These are phyloP conservation scores for Cinclus mexicanus DNA, from an alignment of 2,113 vertebrate species.

Conservation along the genomic window DNA sequence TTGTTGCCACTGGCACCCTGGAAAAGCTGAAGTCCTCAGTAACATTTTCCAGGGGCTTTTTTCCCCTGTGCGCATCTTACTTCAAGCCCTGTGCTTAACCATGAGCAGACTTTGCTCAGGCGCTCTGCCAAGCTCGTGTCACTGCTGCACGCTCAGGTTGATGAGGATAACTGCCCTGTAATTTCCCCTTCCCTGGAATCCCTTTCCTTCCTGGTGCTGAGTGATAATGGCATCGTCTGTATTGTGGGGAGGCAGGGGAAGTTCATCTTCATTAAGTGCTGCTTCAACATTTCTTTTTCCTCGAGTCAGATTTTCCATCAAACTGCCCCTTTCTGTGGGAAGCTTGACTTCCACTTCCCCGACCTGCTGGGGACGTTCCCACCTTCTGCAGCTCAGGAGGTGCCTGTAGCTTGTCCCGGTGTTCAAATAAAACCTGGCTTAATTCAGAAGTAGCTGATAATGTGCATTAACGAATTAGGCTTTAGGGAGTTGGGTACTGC, in stretches of 20 bases:
- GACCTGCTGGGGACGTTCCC: neutral
- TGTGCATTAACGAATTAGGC: neutral
- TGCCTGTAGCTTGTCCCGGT: neutral
- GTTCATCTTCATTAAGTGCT: slow-evolving; percentile 14
- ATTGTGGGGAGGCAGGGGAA: neutral
- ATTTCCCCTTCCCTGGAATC: slow-evolving; percentile 16
- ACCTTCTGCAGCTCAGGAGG: neutral
- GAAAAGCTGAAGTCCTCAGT: neutral
- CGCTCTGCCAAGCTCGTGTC: neutral
- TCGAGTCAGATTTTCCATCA: neutral
- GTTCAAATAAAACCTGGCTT: neutral
- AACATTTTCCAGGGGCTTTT: neutral
- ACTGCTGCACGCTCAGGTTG: neutral
- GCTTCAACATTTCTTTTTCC: neutral
- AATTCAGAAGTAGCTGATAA: neutral
- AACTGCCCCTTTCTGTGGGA: neutral
- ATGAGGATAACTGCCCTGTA: slow-evolving; percentile 24
- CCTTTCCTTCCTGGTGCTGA: slow-evolving; percentile 27
- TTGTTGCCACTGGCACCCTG: neutral
- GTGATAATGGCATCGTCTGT: neutral
- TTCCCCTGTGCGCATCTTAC: neutral
- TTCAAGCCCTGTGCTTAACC: neutral
- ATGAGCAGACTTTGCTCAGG: neutral
- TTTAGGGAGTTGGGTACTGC: neutral
- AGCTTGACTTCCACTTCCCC: neutral